These are phyloP conservation scores for Melanotaenia boesemani DNA, from an alignment of 2,797 vertebrate species.

Conservation along the genomic window DNA sequence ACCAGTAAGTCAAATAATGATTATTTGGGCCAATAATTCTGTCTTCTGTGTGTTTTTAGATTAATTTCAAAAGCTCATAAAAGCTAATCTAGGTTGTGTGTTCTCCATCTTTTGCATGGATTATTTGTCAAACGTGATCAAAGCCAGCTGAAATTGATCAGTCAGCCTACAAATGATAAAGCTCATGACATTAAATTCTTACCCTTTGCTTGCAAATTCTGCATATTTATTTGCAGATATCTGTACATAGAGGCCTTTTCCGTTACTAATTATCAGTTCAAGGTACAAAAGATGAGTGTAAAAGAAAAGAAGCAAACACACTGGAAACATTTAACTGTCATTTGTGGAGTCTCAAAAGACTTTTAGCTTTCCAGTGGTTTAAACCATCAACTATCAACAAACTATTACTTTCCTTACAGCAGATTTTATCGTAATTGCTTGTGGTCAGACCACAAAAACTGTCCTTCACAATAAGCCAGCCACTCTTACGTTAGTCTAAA, in stretches of 20 bases:
- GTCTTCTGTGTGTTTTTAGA: too few relatives aligned
- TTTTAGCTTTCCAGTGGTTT: not conserved
- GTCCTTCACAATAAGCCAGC: constrained; percentile 22
- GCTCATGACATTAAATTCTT: not conserved
- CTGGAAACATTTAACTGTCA: constrained; percentile 6
- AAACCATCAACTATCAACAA: not conserved
- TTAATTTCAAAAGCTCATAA: too few relatives aligned
- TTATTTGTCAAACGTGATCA: too few relatives aligned
- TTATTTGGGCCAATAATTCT: not conserved
- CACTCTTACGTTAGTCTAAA: constrained; percentile 7
- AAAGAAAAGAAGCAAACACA: not conserved
- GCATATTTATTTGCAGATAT: not conserved
- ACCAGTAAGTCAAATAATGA: not conserved
- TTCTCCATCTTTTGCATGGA: too few relatives aligned
- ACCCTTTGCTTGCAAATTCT: not conserved
- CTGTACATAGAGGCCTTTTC: not conserved
- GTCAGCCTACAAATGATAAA: not conserved
- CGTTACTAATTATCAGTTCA: not conserved
- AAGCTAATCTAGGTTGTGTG: too few relatives aligned
- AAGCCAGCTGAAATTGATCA: too few relatives aligned
- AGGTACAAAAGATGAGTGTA: not conserved
- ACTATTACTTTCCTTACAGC: not conserved
- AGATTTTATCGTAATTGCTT: constrained; percentile 12
- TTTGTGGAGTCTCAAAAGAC: constrained; percentile 6
- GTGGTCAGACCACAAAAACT: constrained; percentile 12